Evolutionary conservation across 2,797 vertebrate genomes (phyloP).

Genomic region (Smutsia temminckii): DNA sequence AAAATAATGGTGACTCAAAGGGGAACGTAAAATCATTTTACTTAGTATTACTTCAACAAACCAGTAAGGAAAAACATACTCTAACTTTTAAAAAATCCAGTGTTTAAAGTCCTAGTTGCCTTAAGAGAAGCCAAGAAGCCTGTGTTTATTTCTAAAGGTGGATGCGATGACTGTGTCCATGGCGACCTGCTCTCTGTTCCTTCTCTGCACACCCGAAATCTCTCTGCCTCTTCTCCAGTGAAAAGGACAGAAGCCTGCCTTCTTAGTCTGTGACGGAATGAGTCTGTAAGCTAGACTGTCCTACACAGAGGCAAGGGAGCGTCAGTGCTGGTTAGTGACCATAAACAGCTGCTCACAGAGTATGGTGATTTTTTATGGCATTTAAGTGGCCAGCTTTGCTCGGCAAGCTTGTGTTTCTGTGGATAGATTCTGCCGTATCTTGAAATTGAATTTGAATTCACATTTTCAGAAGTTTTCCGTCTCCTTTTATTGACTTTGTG

Average conservation of each 20-base stretch:
- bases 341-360: background rate
- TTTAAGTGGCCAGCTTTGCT: background rate
- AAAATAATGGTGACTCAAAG: slow-evolving; percentile 18
- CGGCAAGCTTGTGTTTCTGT: background rate
- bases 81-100: background rate
- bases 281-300: background rate
- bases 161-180: background rate
- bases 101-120: slow-evolving; percentile 21
- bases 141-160: slow-evolving; percentile 29
- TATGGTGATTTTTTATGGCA: background rate
- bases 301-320: background rate
- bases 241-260: background rate
- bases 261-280: background rate
- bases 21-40: slow-evolving; percentile 2
- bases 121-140: background rate
- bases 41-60: slow-evolving; percentile 44
- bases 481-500: background rate
- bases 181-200: background rate
- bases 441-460: background rate
- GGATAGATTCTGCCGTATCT: background rate
- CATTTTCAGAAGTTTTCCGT: background rate
- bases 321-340: background rate
- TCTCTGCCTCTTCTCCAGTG: background rate
- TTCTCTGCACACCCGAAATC: background rate
- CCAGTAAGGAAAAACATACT: background rate